Percentiles rank a stretch among this genome's conserved stretches.
These are phyloP conservation scores for Sacculina carcini DNA, from an alignment of 2,888 invertebrate genomes.

Conservation along the genomic window DNA sequence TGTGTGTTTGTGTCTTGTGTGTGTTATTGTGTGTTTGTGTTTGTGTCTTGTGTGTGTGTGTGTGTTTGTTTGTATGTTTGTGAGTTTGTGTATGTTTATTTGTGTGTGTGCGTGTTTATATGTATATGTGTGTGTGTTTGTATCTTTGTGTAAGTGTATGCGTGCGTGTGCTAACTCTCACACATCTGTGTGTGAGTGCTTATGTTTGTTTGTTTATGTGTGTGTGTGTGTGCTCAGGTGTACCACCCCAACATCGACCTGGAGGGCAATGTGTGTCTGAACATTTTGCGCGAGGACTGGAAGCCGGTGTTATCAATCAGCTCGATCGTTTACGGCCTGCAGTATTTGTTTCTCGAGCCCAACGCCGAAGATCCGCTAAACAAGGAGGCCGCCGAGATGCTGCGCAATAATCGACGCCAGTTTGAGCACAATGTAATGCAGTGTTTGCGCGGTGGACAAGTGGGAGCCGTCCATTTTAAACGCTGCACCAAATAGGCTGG, in stretches of 20 bases:
- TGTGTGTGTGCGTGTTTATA: too few relatives aligned
- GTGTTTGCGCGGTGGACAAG: slow-evolving; percentile 85
- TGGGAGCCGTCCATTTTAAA: slow-evolving; percentile 81
- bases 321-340: slow-evolving; percentile 88
- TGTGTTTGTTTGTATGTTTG: too few relatives aligned
- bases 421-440: slow-evolving; percentile 90
- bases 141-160: too few relatives aligned
- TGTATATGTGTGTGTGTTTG: too few relatives aligned
- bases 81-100: not conserved
- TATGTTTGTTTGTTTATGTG: too few relatives aligned
- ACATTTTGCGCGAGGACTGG: slow-evolving; percentile 95
- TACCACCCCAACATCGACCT: slow-evolving; percentile 97
- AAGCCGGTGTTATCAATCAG: slow-evolving; percentile 93
- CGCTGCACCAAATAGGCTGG: slow-evolving; percentile 60
- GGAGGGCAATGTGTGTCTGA: slow-evolving; percentile 90
- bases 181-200: too few relatives aligned
- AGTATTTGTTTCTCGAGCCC: slow-evolving; percentile 91
- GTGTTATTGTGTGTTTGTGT: too few relatives aligned
- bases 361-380: slow-evolving; percentile 96
- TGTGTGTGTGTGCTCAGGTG: slow-evolving; percentile 44
- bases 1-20: not conserved
- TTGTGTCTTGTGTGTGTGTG: too few relatives aligned
- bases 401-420: slow-evolving; percentile 70
- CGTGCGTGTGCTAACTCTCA: not conserved
- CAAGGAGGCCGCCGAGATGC: slow-evolving; percentile 90